Evolutionary conservation across 2,797 vertebrate genomes (phyloP).

Genomic region (Setipinna tenuifilis): DNA sequence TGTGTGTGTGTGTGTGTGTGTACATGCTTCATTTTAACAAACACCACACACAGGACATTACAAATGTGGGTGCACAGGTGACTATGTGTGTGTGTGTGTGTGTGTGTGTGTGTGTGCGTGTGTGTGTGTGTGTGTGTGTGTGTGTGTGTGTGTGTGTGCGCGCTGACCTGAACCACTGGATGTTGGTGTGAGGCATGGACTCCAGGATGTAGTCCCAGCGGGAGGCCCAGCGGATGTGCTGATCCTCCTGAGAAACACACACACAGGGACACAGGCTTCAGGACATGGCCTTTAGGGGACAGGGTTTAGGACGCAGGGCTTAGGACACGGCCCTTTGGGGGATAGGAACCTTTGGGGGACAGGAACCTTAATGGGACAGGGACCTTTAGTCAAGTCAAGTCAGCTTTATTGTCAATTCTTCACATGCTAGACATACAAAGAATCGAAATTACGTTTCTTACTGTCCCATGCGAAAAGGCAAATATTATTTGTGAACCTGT

Average conservation of each 20-base stretch:
- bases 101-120: neutral
- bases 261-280: neutral
- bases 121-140: slow-evolving; percentile 24
- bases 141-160: slow-evolving; percentile 7
- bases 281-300: neutral
- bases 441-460: too few relatives aligned
- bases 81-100: neutral
- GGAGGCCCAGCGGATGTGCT: slow-evolving; percentile 88
- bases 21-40: neutral
- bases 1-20: neutral
- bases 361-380: too few relatives aligned
- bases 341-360: too few relatives aligned
- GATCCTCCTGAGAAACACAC: slow-evolving; percentile 78
- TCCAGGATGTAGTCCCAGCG: slow-evolving; percentile 96
- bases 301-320: neutral
- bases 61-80: neutral
- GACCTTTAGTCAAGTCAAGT: too few relatives aligned
- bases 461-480: too few relatives aligned
- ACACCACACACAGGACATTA: neutral
- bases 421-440: too few relatives aligned
- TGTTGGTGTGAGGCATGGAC: slow-evolving; percentile 94
- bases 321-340: too few relatives aligned
- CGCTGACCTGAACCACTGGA: slow-evolving; percentile 93
- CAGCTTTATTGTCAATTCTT: too few relatives aligned
- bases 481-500: too few relatives aligned